These are phyloP conservation scores for Dallia pectoralis DNA, from an alignment of 2,797 vertebrate species.

Conservation along the genomic window DNA sequence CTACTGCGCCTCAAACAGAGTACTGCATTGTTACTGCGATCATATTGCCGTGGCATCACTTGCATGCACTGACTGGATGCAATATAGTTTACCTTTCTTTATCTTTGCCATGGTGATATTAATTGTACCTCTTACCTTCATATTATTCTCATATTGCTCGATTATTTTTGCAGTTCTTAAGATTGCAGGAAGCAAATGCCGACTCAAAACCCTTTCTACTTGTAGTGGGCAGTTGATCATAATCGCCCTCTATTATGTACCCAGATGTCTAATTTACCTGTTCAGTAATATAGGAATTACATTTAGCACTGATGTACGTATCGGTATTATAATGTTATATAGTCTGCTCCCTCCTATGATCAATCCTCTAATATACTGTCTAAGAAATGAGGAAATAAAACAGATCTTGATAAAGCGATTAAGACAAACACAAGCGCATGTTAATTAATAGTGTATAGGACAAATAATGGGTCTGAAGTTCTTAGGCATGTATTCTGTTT, in stretches of 20 bases:
- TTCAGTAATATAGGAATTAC: slow-evolving; percentile 46
- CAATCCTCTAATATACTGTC: no score
- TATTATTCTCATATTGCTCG: no score
- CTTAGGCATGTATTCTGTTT: no score
- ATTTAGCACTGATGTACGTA: slow-evolving; percentile 56
- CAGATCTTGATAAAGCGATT: no score
- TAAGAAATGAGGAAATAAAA: no score
- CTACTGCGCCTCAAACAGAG: slow-evolving; percentile 71
- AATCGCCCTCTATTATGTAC: slow-evolving; percentile 69
- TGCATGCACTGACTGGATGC: slow-evolving; percentile 68
- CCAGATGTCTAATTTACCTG: slow-evolving; percentile 65
- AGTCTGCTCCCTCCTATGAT: slow-evolving; percentile 29
- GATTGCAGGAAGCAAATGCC: no score
- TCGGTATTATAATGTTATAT: slow-evolving; percentile 62
- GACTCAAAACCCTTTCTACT: no score
- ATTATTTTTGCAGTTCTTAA: no score
- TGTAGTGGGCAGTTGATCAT: slow-evolving; percentile 52
- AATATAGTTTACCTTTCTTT: slow-evolving; percentile 65
- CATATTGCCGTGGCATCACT: slow-evolving; percentile 69
- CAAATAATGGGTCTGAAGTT: no score
- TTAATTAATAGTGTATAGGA: no score
- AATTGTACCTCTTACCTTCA: no score
- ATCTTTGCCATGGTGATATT: slow-evolving; percentile 55
- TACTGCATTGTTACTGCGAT: slow-evolving; percentile 76
- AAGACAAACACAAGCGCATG: no score